These are phyloP conservation scores for Andrena dorsata DNA, from an alignment of 2,888 invertebrate species.

Conservation along the genomic window DNA sequence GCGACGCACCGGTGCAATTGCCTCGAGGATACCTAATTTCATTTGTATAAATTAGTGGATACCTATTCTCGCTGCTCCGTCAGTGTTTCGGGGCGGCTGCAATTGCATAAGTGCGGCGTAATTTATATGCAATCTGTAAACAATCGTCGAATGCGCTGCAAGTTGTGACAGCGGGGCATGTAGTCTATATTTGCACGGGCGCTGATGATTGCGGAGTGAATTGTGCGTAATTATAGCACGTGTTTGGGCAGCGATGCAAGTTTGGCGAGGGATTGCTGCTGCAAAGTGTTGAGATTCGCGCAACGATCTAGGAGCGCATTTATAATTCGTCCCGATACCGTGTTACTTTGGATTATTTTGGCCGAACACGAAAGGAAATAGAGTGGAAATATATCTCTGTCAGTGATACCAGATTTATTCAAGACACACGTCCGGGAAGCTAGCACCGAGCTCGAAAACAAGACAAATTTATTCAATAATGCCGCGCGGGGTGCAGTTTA, in stretches of 20 bases:
- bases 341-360: not conserved
- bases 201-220: too few relatives aligned
- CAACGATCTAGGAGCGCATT: too few relatives aligned
- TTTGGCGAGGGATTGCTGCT: too few relatives aligned
- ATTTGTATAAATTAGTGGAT: constrained; percentile 17
- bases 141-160: not conserved
- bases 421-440: not conserved
- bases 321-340: too few relatives aligned
- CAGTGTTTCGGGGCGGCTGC: not conserved
- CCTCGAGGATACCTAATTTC: not conserved
- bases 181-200: too few relatives aligned
- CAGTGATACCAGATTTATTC: not conserved
- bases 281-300: too few relatives aligned
- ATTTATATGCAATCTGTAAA: not conserved
- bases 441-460: constrained; percentile 1
- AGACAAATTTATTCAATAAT: constrained; percentile 21
- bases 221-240: too few relatives aligned
- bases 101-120: not conserved
- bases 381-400: not conserved
- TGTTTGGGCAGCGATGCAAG: too few relatives aligned
- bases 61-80: not conserved
- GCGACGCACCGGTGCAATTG: constrained; percentile 13
- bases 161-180: too few relatives aligned
- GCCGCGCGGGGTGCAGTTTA: constrained; percentile 2
- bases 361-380: not conserved